Evolutionary conservation across 2,888 invertebrate genomes (phyloP), one percentile per base, ranked within the genome.

Genomic region (Trachelus troglodyta): DNA sequence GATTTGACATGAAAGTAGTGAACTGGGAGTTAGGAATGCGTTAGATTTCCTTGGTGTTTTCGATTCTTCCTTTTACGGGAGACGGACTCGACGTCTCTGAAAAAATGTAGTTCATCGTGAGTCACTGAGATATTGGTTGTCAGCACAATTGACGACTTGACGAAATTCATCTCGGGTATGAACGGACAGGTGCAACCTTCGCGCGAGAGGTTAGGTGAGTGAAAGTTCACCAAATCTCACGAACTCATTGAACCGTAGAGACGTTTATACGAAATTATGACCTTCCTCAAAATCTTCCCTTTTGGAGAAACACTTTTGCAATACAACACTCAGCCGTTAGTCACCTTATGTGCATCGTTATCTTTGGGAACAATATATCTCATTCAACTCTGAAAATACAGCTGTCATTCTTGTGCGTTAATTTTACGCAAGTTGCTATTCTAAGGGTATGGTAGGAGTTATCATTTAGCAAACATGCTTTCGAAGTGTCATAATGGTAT

Each of bases 201-300:
- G 79, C 86, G 87, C 81, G 89, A 90, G 85, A 90, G 90, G 89
- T 90, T 90, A 90, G 90, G 90, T 90, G 80, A 87, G 89, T 81
- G n/a, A 71, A 71, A 33, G 71, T 33, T 56, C 40, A 23, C 2
- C 23, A 56, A 56, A 56, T 56, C 40, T 56, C 9, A 9, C 23
- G 23, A 56, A 56, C 40, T 56, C 23, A 23, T 9, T 56, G 23
- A 56, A 56, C 9, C 4, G 9, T 23, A 23, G 40, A 56, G 40
- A 9, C 40, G 23, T 23, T 40, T 40, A 23, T 23, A 56, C 23
- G 40, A 56, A 56, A 56, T 15, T 56, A 56, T 56, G 40, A 56
- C 40, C 40, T 56, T 56, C 23, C 23, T 56, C 23, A 9, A 56
- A 56, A 56, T 23, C 40, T 56, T 23, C 9, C 9, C 40, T 56